phyloP scores from a whole-genome alignment of 1,140 invertebrate species.

The Dendrolimus punctatus region DNA sequence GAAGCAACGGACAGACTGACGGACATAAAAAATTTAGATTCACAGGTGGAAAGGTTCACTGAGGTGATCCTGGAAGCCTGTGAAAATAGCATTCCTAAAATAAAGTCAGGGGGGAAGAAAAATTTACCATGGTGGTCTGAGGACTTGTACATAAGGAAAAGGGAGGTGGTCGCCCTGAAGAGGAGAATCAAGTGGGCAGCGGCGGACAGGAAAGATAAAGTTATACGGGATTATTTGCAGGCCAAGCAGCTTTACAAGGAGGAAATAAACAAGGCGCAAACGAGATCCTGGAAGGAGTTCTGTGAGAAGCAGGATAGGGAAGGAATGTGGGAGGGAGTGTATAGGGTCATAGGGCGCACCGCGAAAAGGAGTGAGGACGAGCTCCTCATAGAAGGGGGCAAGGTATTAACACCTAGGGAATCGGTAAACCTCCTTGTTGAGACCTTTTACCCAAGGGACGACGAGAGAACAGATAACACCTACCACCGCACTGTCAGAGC shows the following conservation, averaged over 20 bases:
- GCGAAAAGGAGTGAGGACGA: constrained; percentile 8
- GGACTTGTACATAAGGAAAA: constrained; percentile 5
- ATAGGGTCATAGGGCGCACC: constrained; percentile 10
- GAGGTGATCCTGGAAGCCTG: constrained; percentile 7
- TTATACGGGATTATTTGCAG: constrained; percentile 11
- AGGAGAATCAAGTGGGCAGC: constrained; percentile 5
- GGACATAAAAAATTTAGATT: constrained; percentile 6
- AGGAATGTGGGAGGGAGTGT: background rate
- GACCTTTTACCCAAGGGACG: constrained; percentile 15
- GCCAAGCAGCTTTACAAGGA: constrained; percentile 8
- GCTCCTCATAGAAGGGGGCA: constrained; percentile 1
- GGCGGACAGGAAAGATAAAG: constrained; percentile 1
- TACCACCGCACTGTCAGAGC: constrained; percentile 1
- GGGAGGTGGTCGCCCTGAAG: constrained; percentile 1
- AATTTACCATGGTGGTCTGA: constrained; percentile 17
- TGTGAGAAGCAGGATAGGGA: constrained; percentile 5
- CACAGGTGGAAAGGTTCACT: background rate
- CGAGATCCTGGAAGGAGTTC: constrained; percentile 10
- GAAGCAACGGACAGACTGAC: constrained; percentile 6
- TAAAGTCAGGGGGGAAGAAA: constrained; percentile 1
- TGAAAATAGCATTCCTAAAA: constrained; percentile 7
- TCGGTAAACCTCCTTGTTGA: constrained; percentile 11
- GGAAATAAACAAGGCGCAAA: constrained; percentile 2
- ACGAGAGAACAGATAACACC: constrained; percentile 1
- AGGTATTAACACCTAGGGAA: background rate